Evolutionary conservation across 92 coral and sea anemone species (phyloP).

Genomic region (Pocillopora grandis): DNA sequence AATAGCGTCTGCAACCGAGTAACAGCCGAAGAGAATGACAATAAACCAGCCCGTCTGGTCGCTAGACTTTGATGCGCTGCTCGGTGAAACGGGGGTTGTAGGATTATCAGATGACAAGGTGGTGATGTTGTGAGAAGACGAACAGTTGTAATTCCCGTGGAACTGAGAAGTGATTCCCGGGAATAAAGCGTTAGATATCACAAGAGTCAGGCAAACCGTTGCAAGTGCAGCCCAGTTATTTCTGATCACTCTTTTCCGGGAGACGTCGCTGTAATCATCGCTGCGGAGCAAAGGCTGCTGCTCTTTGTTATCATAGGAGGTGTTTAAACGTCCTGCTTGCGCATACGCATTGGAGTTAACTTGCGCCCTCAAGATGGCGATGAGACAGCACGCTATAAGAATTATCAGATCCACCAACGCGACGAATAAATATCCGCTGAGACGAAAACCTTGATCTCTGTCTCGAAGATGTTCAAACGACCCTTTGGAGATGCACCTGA

Average conservation of each 20-base stretch:
- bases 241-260: slow-evolving; percentile 59
- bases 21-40: slow-evolving; percentile 84
- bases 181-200: slow-evolving; percentile 77
- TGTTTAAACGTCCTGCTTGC: neutral
- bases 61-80: slow-evolving; percentile 43
- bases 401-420: slow-evolving; percentile 77
- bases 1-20: slow-evolving; percentile 81
- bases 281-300: slow-evolving; percentile 51
- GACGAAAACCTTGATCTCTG: slow-evolving; percentile 69
- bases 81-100: slow-evolving; percentile 10
- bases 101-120: slow-evolving; percentile 4
- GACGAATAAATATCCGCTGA: slow-evolving; percentile 85
- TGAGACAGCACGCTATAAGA: slow-evolving; percentile 64
- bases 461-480: slow-evolving; percentile 74
- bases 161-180: slow-evolving; percentile 91
- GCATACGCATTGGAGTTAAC: neutral
- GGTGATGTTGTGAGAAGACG: slow-evolving; percentile 14
- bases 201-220: slow-evolving; percentile 74
- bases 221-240: slow-evolving; percentile 68
- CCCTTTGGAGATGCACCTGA: slow-evolving; percentile 89
- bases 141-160: slow-evolving; percentile 80
- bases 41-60: slow-evolving; percentile 91
- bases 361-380: slow-evolving; percentile 38
- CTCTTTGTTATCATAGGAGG: slow-evolving; percentile 25
- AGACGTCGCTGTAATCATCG: slow-evolving; percentile 26